Evolutionary conservation across 2,888 invertebrate species (phyloP).

Genomic region (Aleiodes leptofemur): DNA sequence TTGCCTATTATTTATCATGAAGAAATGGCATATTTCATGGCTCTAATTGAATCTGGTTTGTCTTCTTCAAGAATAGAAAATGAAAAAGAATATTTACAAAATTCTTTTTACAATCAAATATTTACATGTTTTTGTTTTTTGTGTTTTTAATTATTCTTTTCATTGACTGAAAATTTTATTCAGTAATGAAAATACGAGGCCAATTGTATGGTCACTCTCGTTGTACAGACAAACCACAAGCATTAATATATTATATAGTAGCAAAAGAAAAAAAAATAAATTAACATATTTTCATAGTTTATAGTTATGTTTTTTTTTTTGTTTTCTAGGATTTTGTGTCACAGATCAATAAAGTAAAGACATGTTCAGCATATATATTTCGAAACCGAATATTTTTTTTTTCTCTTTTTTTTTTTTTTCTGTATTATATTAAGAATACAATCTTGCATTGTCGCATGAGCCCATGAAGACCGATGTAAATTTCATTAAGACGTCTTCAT

Average conservation of each 20-base stretch:
- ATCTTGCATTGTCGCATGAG: conserved; percentile 69
- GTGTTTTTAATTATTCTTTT: background rate
- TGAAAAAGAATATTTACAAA: conserved; percentile 35
- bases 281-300: conserved; percentile 35
- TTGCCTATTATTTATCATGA: conserved; percentile 30
- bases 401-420: conserved; percentile 49
- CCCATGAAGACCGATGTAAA: conserved; percentile 60
- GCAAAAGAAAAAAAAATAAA: conserved; percentile 43
- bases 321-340: conserved; percentile 69
- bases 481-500: conserved; percentile 59
- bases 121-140: conserved; percentile 25
- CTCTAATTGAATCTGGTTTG: conserved; percentile 10
- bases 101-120: conserved; percentile 17
- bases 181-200: conserved; percentile 22
- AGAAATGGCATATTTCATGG: conserved; percentile 7
- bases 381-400: conserved; percentile 66
- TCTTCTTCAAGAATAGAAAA: conserved; percentile 30
- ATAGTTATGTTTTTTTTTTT: conserved; percentile 7
- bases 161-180: conserved; percentile 5
- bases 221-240: conserved; percentile 24
- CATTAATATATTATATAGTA: conserved; percentile 24
- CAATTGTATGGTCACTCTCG: conserved; percentile 12
- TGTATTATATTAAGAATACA: conserved; percentile 71
- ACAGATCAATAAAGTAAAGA: conserved; percentile 73
- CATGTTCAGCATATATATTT: conserved; percentile 70